phyloP scores from a whole-genome alignment of 2,888 invertebrate species.

The Eupithecia insigniata region DNA sequence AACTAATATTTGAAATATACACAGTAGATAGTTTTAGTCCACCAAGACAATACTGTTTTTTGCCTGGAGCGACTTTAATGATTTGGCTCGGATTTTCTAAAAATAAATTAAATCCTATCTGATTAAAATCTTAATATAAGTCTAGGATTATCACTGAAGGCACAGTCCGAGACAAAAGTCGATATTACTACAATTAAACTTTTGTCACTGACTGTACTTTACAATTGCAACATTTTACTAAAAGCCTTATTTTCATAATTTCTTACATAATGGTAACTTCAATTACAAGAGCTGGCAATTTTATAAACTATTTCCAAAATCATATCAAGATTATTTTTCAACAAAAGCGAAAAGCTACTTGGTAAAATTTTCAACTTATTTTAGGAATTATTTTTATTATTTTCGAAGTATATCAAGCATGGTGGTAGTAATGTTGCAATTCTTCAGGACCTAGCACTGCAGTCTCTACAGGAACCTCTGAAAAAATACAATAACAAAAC shows the following conservation, averaged over 20 bases:
- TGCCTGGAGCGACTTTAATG: not conserved
- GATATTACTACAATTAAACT: not conserved
- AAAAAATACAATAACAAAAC: slow-evolving; percentile 48
- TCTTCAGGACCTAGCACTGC: slow-evolving; percentile 68
- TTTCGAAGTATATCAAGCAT: slow-evolving; percentile 47
- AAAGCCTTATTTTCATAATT: not conserved
- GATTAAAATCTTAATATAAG: slow-evolving; percentile 11
- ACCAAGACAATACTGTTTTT: not conserved
- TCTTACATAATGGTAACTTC: slow-evolving; percentile 31
- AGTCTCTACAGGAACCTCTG: slow-evolving; percentile 71
- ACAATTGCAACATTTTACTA: slow-evolving; percentile 29
- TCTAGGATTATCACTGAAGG: slow-evolving; percentile 33
- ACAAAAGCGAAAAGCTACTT: not conserved
- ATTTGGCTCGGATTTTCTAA: not conserved
- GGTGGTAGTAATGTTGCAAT: slow-evolving; percentile 69
- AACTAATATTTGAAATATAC: not conserved
- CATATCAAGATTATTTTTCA: not conserved
- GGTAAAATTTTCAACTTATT: slow-evolving; percentile 9
- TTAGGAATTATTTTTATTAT: not conserved
- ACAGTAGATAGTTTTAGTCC: not conserved
- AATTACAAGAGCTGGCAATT: slow-evolving; percentile 23
- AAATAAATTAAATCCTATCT: slow-evolving; percentile 33
- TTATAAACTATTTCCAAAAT: not conserved
- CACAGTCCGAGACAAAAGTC: slow-evolving; percentile 24
- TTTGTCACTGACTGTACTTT: slow-evolving; percentile 26